Base-by-base conservation (phyloP, 2,888 invertebrate genomes). In the Calliscelio sp. region DNA sequence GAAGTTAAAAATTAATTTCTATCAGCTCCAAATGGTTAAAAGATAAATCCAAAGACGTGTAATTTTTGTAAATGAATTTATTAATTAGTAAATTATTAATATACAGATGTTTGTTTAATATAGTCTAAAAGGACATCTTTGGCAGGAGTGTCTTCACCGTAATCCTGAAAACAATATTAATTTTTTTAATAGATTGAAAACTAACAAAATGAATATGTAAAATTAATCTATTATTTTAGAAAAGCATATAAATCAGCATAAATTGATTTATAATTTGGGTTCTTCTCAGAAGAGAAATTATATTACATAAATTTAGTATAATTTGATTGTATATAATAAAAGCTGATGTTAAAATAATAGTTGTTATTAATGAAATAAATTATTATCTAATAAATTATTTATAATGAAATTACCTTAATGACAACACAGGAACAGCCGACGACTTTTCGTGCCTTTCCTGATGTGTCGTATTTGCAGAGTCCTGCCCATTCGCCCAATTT, bases 401-500 rank as follows among this genome's bases (percentile, higher is more conserved):
- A 28, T 8, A 28, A 28, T 6, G 28, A 28, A 35, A 38, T 93
- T 92, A 97, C 97, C 95, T 97, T 98, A 93, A 99, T 97, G 85
- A 99, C 99, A 85, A 99, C 99, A 93, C 98, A 98, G 4, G 99
- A 99, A 95, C 99, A 99, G 73, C 99, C 98, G 89, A 99, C 99
- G 87, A 99, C 98, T 95, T 99, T 99, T 90, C 99, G 96, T 85
- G 99, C 98, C 93, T 99, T 99, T 92, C 99, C 99, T 90, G 99
- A 98, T 93, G 97, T 98, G 95, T 99, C 99, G 92, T 99, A 98
- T 95, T 99, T 99, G 95, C 99, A 99, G 83, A 99, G 96, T 88
- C 99, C 99, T 59, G 99, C 98, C 99, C 99, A 99, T 95, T 99
- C 99, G 59, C 99, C 99, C 75, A 99, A 95, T 93, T 99, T 99